Evolutionary conservation across 2,113 vertebrate genomes (phyloP), one percentile per base, ranked within the genome.

Genomic region (Chamaetylas fuelleborni): DNA sequence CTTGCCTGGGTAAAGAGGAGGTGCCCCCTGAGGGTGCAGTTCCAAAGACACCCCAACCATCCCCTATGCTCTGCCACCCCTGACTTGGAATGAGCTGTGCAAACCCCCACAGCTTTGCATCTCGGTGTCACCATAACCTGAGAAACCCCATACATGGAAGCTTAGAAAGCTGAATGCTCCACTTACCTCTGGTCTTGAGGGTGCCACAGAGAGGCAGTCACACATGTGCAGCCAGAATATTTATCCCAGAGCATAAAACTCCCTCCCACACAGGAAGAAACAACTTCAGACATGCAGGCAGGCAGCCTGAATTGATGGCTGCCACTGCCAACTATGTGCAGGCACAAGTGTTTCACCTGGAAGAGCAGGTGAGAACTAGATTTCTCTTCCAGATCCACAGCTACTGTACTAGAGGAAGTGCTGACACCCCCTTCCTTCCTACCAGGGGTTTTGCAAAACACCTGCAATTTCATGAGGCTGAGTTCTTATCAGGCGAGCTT

Each of bases 101-200:
- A 0, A 70, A 82, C 33, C 60, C 24, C 33, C 33, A 45, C 16
- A 54, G 38, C 24, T 36, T 8, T n/a, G 22, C 64, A n/a, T 22
- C 24, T n/a, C 1, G 0, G 26, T 20, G 26, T 12, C 26, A 17
- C 12, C 23, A 65, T 53, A 79, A 9, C 18, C 10, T 14, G 42
- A 76, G 67, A 54, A 86, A 36, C 18, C 9, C 12, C 45, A 13
- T 0, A 14, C 0, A 0, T 4, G 4, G 47, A n/a, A 69, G 64
- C 38, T 38, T 5, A 25, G 25, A 33, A 72, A 77, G 33, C 38
- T 45, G 53, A 74, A 51, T n/a, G 22, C 33, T 14, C n/a, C 13
- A 29, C 48, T 89, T 29, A 57, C 65, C 60, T 64, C 61, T 47
- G 31, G 23, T 43, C 38, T 36, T 22, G 16, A 64, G 14, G 10